Evolutionary conservation across 2,113 vertebrate genomes (phyloP), one percentile per base, ranked within the genome.

Genomic region (Mirza zaza): DNA sequence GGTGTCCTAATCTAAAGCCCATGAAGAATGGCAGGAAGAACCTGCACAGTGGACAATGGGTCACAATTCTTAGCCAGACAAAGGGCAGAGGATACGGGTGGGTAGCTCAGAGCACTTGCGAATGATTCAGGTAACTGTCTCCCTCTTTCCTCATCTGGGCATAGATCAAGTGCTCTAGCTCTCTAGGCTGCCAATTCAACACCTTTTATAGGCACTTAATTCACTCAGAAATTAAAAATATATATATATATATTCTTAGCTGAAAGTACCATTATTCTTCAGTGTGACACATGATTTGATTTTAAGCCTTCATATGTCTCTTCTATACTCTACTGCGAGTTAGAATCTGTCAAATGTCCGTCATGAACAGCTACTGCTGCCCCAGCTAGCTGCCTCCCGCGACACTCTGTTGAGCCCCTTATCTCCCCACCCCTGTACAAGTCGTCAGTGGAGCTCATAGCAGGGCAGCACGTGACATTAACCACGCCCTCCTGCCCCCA

Each of bases 211-310:
- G 96, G 92, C 86, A 88, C 85, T 97, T 96, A 97, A 97, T 97
- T 97, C 97, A 96, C 65, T 96, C 83, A 87, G 89, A 97, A 98
- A 97, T 98, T 97, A 97, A 96, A 97, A 96, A 89, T 8, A 45
- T 45, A 87, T 48, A 97, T 87, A 96, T 83, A 96, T 85, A 96
- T 85, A 90, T n/a, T 68, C 89, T 39, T 93, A n/a, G 83, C 52
- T 87, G 91, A 93, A 97, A 90, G 86, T 67, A 75, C 61, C 95
- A 81, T 97, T 96, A 97, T 90, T 98, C 95, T 97, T 97, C 59
- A 57, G 75, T 13, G 57, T 96, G 97, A 97, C 96, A 97, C 89
- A 80, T 92, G 89, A 97, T 96, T 96, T 97, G 94, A 96, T 97
- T 96, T 97, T 97, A 96, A 98, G 70, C 57, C 91, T 94, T 95